A percentile compares a stretch with the other conserved stretches of the same genome.
Evolutionary conservation across 2,888 invertebrate genomes (phyloP).

Genomic region (Ophion costatus): DNA sequence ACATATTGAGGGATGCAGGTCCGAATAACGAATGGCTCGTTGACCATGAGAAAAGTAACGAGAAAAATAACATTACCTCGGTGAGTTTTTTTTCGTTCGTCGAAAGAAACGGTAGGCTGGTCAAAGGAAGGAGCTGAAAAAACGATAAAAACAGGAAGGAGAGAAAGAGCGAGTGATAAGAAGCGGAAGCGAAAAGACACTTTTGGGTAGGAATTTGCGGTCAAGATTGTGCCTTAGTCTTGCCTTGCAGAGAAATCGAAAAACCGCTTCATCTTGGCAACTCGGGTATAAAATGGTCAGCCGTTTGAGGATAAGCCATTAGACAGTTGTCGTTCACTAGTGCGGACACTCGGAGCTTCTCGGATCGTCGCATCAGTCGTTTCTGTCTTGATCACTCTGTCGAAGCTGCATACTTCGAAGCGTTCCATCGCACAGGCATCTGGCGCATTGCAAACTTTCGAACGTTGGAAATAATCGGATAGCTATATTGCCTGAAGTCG

Average conservation of each 20-base stretch:
- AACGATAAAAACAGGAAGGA: background rate
- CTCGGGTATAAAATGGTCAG: conserved; percentile 61
- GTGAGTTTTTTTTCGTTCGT: too few species aligned
- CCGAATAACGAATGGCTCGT: too few species aligned
- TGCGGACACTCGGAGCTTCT: conserved; percentile 37
- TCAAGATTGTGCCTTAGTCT: conserved; percentile 54
- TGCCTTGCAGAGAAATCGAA: conserved; percentile 22
- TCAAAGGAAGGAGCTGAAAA: background rate
- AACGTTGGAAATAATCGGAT: background rate
- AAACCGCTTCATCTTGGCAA: conserved; percentile 67
- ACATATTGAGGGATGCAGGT: too few species aligned
- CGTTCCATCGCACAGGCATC: background rate
- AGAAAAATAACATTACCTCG: too few species aligned
- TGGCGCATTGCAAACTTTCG: background rate
- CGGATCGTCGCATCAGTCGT: background rate
- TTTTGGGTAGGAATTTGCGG: conserved; percentile 61
- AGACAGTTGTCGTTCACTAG: conserved; percentile 54
- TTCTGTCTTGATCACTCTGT: background rate
- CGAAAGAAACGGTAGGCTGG: background rate
- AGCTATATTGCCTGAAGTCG: background rate
- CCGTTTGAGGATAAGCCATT: conserved; percentile 38
- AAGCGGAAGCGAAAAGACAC: conserved; percentile 17
- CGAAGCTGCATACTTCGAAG: background rate
- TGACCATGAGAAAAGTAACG: too few species aligned
- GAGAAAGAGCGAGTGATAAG: conserved; percentile 18